Percentiles rank a stretch among this genome's conserved stretches.
These are phyloP conservation scores for Taeniopygia guttata DNA, from an alignment of 2,797 vertebrate species.

Conservation along the genomic window DNA sequence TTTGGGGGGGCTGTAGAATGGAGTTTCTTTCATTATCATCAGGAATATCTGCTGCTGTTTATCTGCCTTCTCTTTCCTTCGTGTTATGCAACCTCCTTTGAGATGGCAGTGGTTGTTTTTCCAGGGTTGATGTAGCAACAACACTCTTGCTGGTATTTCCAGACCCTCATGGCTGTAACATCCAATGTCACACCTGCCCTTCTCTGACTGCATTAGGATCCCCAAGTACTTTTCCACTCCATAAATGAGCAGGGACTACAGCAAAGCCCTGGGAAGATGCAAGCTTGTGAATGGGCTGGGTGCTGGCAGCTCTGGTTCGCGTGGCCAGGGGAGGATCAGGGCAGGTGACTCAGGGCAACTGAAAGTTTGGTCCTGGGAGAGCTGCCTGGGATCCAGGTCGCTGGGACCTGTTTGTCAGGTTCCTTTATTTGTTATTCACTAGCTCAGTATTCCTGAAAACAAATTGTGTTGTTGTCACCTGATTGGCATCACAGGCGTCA, in stretches of 20 bases:
- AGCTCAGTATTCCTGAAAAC: slow-evolving; percentile 63
- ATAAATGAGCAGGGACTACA: neutral
- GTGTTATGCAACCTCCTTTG: slow-evolving; percentile 18
- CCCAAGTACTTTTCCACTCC: neutral
- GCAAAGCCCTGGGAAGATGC: neutral
- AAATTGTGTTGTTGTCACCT: neutral
- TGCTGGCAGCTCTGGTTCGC: fast-evolving
- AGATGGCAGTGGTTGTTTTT: slow-evolving; percentile 1
- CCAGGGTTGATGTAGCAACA: neutral
- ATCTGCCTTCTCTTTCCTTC: slow-evolving; percentile 22
- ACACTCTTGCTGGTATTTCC: neutral
- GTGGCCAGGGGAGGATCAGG: neutral
- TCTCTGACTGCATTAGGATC: neutral
- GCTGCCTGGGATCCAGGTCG: slow-evolving; percentile 34
- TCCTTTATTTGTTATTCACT: slow-evolving; percentile 63
- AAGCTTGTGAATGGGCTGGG: neutral
- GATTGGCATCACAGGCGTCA: neutral
- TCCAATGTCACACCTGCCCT: neutral
- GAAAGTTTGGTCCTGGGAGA: slow-evolving; percentile 43
- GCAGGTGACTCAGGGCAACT: slow-evolving; percentile 23
- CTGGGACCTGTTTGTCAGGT: slow-evolving; percentile 45
- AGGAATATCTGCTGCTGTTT: slow-evolving; percentile 35
- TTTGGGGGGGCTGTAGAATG: neutral
- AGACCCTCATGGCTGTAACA: neutral
- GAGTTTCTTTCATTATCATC: slow-evolving; percentile 2